These are phyloP conservation scores for Oncopeltus fasciatus DNA, from an alignment of 1,140 invertebrate species.

Conservation along the genomic window DNA sequence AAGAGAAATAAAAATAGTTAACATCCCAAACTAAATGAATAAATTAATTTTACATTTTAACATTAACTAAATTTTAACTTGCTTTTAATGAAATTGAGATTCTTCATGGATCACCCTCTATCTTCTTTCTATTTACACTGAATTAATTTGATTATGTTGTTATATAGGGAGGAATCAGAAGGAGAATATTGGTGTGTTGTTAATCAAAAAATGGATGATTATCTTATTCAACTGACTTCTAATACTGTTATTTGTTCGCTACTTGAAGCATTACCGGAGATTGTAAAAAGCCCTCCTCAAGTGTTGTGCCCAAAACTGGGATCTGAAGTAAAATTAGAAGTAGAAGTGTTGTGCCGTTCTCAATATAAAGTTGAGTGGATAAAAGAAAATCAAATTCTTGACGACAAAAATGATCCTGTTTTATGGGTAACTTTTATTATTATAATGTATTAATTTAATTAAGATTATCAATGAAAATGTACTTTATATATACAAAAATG, in stretches of 20 bases:
- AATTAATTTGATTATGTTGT: too few species aligned
- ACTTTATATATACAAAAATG: too few species aligned
- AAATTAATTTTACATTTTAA: too few species aligned
- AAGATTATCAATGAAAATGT: too few species aligned
- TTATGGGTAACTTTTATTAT: background rate
- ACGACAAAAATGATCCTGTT: background rate
- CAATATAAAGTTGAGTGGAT: background rate
- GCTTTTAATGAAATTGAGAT: too few species aligned
- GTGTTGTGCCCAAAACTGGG: background rate
- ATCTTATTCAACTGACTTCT: background rate
- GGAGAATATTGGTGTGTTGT: background rate
- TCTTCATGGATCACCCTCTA: too few species aligned
- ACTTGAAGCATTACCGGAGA: background rate
- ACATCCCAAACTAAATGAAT: too few species aligned
- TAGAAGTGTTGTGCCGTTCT: background rate
- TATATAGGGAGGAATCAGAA: background rate
- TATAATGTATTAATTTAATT: too few species aligned
- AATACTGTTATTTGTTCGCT: background rate
- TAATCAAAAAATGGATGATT: background rate
- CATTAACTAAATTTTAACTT: too few species aligned
- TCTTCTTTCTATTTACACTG: too few species aligned
- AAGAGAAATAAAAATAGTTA: too few species aligned
- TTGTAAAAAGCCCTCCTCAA: background rate
- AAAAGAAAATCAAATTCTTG: background rate
- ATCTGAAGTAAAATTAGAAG: conserved; percentile 1